phyloP scores from a whole-genome alignment of 2,113 vertebrate genomes.

The Coryphaenoides rupestris region DNA sequence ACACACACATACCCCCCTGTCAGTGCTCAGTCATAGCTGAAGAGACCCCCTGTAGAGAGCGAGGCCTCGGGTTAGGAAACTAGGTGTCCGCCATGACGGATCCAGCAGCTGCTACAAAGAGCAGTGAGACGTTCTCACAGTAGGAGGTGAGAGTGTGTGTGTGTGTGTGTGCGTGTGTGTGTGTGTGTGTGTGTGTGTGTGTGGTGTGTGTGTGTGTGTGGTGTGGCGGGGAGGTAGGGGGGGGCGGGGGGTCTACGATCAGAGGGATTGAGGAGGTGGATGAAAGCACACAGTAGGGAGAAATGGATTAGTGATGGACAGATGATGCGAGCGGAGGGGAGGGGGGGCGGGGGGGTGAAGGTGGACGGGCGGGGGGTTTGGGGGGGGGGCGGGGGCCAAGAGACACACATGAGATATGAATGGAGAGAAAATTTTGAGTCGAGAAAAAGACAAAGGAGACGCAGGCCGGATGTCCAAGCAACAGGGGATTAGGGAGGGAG shows the following conservation, averaged over 20 bases:
- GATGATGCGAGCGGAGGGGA: conserved; percentile 27
- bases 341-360: conserved; percentile 4
- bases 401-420: conserved; percentile 51
- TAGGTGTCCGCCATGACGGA: conserved; percentile 40
- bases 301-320: conserved; percentile 49
- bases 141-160: not conserved
- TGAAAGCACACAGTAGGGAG: conserved; percentile 32
- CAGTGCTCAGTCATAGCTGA: conserved; percentile 1
- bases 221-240: conserved; percentile 3
- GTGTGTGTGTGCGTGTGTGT: not conserved
- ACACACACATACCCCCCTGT: not conserved
- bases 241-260: conserved; percentile 6
- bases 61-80: conserved; percentile 6
- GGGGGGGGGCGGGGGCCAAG: conserved; percentile 27
- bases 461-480: conserved; percentile 19
- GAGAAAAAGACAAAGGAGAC: conserved; percentile 2
- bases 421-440: conserved; percentile 31
- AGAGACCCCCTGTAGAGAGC: conserved; percentile 1
- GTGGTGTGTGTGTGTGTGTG: conserved; percentile 1
- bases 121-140: not conserved
- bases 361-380: conserved; percentile 41
- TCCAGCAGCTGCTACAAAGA: conserved; percentile 33
- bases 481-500: conserved; percentile 21
- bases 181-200: conserved; percentile 1
- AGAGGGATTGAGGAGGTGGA: conserved; percentile 45